Base-by-base conservation (phyloP, 2,113 vertebrate genomes). In the Clarias magur region DNA sequence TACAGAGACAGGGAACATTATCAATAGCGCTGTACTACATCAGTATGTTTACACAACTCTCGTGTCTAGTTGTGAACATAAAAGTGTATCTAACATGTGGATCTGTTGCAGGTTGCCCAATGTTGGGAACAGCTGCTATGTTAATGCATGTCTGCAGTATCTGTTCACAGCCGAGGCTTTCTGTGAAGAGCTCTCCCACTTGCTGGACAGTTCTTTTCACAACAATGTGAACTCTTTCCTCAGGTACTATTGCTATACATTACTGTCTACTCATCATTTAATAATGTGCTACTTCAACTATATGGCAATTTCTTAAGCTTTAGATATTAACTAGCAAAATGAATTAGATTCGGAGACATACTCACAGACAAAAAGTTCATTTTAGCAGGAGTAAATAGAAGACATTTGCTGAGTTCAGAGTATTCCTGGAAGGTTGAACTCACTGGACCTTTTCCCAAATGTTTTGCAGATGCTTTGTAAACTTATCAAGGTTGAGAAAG, bases 391-490 rank as follows among this genome's bases (percentile, higher is more conserved):
- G 27, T 34, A 34, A 17, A 70, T 72, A 7, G 19, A 3, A 72
- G 17, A 72, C 25, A 65, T 25, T 34, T 11, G 17, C 70, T 42
- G 70, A 73, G 17, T 11, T 73, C 1, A 75, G 9, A 75, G 25
- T 75, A 48, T 75, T 42, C 3, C 34, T 42, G 34, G 2, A 42
- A 73, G 75, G 48, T 16, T 15, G 4, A 23, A 48, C 21, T 75
- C 4, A 48, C 25, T 2, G 72, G 38, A 25, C 0, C 17, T 42
- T 73, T 75, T 13, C 16, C 2, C 68, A 11, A 12, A 48, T 48
- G 19, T 6, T 80, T 80, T 82, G 34, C 80, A 82, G 80, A 3
- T 82, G 59, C n/a, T 82, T 82, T 82, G 80, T 62, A 30, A 23
- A 63, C 2, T 63, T 82, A 34, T 63, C 10, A 0, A 23, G 12